phyloP scores from a whole-genome alignment of 2,888 invertebrate genomes.

The Chloroclysta siterata region DNA sequence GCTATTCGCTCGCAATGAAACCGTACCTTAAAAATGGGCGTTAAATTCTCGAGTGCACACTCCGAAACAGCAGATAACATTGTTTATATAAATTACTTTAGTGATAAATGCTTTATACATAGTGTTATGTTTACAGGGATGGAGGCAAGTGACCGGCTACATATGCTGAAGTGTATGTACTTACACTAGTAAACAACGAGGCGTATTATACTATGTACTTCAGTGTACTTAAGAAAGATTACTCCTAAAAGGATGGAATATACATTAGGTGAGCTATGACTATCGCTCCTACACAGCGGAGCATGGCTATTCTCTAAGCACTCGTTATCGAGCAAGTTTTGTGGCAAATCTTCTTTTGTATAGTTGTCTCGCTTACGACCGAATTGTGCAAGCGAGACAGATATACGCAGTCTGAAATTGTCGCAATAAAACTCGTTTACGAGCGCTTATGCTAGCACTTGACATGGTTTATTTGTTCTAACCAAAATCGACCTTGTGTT shows the following conservation, averaged over 20 bases:
- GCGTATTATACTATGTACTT: conserved; percentile 76
- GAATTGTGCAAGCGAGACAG: background rate
- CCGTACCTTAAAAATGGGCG: conserved; percentile 58
- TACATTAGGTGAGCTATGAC: conserved; percentile 81
- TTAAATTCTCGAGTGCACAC: conserved; percentile 71
- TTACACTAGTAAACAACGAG: conserved; percentile 75
- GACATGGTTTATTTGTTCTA: background rate
- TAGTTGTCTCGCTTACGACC: background rate
- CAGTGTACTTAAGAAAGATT: conserved; percentile 77
- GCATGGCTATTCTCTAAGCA: conserved; percentile 56
- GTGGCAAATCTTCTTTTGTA: background rate
- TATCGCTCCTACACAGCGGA: conserved; percentile 58
- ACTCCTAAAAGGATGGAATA: conserved; percentile 82
- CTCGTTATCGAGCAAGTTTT: background rate
- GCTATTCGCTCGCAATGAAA: conserved; percentile 49
- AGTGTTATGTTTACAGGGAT: conserved; percentile 64
- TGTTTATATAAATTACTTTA: conserved; percentile 61
- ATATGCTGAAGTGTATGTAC: conserved; percentile 68
- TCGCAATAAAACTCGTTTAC: background rate
- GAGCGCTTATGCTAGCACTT: conserved; percentile 9
- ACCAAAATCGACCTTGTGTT: conserved; percentile 13
- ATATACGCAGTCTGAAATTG: background rate
- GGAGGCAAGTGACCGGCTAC: conserved; percentile 74
- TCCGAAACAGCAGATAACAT: conserved; percentile 61
- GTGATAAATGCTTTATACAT: conserved; percentile 73